A percentile compares a stretch with the other conserved stretches of the same genome.
Evolutionary conservation across 2,113 vertebrate species (phyloP).

Genomic region (Lethenteron reissneri): DNA sequence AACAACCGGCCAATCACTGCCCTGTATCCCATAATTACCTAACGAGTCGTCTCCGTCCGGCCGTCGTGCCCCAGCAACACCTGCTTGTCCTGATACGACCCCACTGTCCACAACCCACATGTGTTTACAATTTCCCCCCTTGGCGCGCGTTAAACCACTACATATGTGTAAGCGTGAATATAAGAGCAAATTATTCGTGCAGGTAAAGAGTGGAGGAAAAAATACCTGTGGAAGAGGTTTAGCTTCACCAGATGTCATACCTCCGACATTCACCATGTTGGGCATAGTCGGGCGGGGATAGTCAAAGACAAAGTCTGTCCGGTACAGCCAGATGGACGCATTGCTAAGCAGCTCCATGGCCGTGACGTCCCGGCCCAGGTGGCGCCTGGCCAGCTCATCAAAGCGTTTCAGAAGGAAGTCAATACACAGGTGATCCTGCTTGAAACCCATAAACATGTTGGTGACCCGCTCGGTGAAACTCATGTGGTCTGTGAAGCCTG

Average conservation of each 20-base stretch:
- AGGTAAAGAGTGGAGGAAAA: neutral
- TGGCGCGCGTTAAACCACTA: too few relatives aligned
- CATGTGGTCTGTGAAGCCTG: constrained; percentile 25
- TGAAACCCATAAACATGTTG: constrained; percentile 21
- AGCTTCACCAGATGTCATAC: constrained; percentile 28
- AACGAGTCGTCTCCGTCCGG: too few relatives aligned
- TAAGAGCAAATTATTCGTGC: too few relatives aligned
- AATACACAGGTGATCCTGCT: constrained; percentile 17
- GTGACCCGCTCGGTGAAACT: constrained; percentile 31
- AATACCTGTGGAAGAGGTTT: constrained; percentile 27
- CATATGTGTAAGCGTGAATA: too few relatives aligned
- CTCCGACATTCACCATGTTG: constrained; percentile 40
- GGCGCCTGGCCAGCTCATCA: constrained; percentile 21
- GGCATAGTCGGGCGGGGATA: constrained; percentile 47
- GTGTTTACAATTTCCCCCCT: too few relatives aligned
- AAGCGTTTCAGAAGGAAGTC: constrained; percentile 13
- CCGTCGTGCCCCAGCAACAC: too few relatives aligned
- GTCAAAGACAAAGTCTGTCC: constrained; percentile 44
- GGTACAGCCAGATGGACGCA: constrained; percentile 38
- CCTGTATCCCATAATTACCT: too few relatives aligned
- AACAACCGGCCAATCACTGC: too few relatives aligned
- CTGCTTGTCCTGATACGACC: too few relatives aligned
- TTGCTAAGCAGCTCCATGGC: constrained; percentile 27
- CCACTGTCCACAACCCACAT: too few relatives aligned
- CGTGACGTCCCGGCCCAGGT: constrained; percentile 22